Evolutionary conservation across 2,888 invertebrate genomes (phyloP).

Genomic region (Dynastes grantii): DNA sequence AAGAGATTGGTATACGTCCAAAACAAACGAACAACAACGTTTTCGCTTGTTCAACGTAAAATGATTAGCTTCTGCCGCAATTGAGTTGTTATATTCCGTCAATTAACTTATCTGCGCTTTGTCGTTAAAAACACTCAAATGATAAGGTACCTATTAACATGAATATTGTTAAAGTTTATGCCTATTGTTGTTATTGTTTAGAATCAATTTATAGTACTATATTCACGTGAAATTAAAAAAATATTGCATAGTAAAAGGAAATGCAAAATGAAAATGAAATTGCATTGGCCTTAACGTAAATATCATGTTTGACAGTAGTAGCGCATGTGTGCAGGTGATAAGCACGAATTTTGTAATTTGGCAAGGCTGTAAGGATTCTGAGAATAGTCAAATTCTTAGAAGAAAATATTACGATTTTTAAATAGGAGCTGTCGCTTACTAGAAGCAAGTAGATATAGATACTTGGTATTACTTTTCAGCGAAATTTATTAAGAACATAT

Average conservation of each 20-base stretch:
- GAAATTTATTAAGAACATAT: no score
- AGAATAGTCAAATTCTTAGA: slow-evolving; percentile 24
- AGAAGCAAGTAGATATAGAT: no score
- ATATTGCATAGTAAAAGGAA: no score
- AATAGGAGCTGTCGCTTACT: background rate
- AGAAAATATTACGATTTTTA: slow-evolving; percentile 1
- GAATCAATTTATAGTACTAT: no score
- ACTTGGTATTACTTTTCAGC: no score
- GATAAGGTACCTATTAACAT: no score
- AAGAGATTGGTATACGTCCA: slow-evolving; percentile 23
- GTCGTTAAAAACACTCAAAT: no score
- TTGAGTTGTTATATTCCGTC: background rate
- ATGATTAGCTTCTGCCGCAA: background rate
- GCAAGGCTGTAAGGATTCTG: background rate
- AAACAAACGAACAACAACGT: slow-evolving; percentile 27
- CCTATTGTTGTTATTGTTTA: no score
- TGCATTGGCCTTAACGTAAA: background rate
- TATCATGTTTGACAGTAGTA: background rate
- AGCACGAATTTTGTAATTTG: background rate
- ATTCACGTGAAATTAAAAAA: no score
- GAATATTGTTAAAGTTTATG: no score
- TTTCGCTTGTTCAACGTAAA: background rate
- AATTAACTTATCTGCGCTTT: no score
- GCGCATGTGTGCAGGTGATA: background rate
- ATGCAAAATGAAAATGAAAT: no score